These are phyloP conservation scores for Pangasianodon gigas DNA, from an alignment of 2,113 vertebrate species.

Conservation along the genomic window DNA sequence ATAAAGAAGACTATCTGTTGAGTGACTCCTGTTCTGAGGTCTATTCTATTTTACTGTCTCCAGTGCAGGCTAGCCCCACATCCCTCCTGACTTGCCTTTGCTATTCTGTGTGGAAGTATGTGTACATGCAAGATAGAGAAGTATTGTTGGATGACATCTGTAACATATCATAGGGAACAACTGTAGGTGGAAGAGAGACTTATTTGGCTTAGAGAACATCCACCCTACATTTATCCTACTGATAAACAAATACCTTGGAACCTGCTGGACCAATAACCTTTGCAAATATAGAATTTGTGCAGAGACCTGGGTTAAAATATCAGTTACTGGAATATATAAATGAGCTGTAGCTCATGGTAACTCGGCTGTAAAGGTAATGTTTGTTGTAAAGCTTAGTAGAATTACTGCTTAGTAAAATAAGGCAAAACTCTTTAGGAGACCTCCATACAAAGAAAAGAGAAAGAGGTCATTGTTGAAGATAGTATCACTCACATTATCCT, in stretches of 20 bases:
- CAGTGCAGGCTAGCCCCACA: not conserved
- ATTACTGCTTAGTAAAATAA: not conserved
- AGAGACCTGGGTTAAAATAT: constrained; percentile 1
- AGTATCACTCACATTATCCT: not conserved
- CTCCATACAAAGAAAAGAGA: not conserved
- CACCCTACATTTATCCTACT: not conserved
- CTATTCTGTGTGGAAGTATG: not conserved
- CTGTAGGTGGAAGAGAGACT: constrained; percentile 23
- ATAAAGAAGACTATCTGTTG: constrained; percentile 25
- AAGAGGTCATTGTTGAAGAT: not conserved
- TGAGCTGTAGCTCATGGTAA: not conserved
- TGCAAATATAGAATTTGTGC: not conserved
- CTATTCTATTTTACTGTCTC: not conserved
- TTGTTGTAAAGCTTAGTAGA: not conserved
- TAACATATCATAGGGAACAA: constrained; percentile 7
- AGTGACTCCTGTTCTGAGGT: constrained; percentile 13
- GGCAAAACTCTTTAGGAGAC: not conserved
- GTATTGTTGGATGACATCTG: constrained; percentile 9
- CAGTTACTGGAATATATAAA: constrained; percentile 29
- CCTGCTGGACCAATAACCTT: constrained; percentile 24
- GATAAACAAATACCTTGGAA: constrained; percentile 13
- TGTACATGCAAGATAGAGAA: constrained; percentile 16
- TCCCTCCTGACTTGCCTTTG: constrained; percentile 2
- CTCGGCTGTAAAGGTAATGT: not conserved
- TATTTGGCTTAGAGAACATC: constrained; percentile 4